Conservation (phyloP, 2,113 vertebrate species). For the Gasterosteus nipponicus region DNA sequence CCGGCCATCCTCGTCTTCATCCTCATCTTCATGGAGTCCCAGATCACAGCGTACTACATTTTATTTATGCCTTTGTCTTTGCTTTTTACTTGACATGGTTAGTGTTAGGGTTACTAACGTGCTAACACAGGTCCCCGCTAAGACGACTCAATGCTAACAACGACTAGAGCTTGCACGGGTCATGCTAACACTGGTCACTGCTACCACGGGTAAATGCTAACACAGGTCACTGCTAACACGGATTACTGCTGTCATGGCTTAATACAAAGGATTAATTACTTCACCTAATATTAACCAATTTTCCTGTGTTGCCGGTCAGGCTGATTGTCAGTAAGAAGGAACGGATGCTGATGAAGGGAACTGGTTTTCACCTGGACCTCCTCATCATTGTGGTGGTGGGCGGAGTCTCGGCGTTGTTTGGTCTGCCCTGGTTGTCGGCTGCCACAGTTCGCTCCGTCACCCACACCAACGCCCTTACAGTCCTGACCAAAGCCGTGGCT, state of each 20-base stretch:
- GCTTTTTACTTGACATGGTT: not conserved
- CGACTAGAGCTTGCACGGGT: no score
- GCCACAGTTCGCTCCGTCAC: slow-evolving; percentile 96
- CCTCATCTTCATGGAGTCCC: slow-evolving; percentile 98
- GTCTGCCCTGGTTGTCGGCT: slow-evolving; percentile 92
- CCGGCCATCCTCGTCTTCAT: slow-evolving; percentile 93
- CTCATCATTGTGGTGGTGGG: slow-evolving; percentile 92
- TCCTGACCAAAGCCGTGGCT: slow-evolving; percentile 93
- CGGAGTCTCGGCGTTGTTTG: slow-evolving; percentile 89
- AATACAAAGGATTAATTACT: no score
- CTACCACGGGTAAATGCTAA: no score
- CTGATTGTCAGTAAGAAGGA: slow-evolving; percentile 93
- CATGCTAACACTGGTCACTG: no score
- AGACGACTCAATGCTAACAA: no score
- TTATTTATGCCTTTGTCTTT: not conserved
- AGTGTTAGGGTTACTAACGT: no score
- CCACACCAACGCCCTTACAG: slow-evolving; percentile 91
- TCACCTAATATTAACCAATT: not conserved
- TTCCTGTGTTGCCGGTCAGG: slow-evolving; percentile 22
- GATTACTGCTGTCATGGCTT: no score
- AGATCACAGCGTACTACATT: slow-evolving; percentile 91
- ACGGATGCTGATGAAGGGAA: slow-evolving; percentile 92
- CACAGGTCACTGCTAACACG: no score
- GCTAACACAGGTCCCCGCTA: no score
- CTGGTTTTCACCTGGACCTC: slow-evolving; percentile 93